A percentile compares a stretch with the other conserved stretches of the same genome.
Conservation (phyloP, 2,797 vertebrate genomes). For the Mastacembelus armatus region DNA sequence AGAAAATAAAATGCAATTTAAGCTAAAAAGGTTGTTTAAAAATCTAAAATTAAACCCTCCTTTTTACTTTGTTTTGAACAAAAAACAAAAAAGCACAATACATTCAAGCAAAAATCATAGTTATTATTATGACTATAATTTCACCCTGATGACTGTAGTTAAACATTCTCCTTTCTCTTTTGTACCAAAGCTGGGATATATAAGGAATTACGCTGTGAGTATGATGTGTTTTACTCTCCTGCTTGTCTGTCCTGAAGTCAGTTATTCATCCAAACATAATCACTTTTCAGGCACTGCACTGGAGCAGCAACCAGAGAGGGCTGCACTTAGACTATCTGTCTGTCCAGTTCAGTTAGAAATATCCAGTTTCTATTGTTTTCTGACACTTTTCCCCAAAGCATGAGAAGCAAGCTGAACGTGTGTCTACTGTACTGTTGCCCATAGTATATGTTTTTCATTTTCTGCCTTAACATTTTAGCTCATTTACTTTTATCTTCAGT, state of each 20-base stretch:
- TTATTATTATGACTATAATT: slow-evolving; percentile 54
- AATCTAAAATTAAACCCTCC: slow-evolving; percentile 27
- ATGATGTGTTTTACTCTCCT: slow-evolving; percentile 81
- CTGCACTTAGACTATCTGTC: slow-evolving; percentile 65
- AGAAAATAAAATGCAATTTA: slow-evolving; percentile 21
- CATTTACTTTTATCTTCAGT: slow-evolving; percentile 44
- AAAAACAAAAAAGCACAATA: slow-evolving; percentile 29
- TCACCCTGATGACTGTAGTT: slow-evolving; percentile 69
- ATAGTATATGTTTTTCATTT: slow-evolving; percentile 62
- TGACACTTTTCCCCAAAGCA: slow-evolving; percentile 72
- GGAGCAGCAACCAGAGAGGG: slow-evolving; percentile 55
- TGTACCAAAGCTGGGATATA: slow-evolving; percentile 87
- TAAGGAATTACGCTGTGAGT: slow-evolving; percentile 88
- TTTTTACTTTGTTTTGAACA: slow-evolving; percentile 33
- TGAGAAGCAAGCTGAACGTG: slow-evolving; percentile 70
- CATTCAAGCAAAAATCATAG: slow-evolving; percentile 41
- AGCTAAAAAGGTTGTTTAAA: slow-evolving; percentile 10
- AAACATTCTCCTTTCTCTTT: slow-evolving; percentile 84
- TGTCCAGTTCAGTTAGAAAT: slow-evolving; percentile 69
- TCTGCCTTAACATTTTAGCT: slow-evolving; percentile 46
- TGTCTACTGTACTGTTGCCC: slow-evolving; percentile 63
- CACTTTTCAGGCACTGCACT: slow-evolving; percentile 75
- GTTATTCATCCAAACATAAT: slow-evolving; percentile 80
- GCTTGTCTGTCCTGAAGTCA: slow-evolving; percentile 83
- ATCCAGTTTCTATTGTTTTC: slow-evolving; percentile 57